Evolutionary conservation across 2,113 vertebrate species (phyloP).

Genomic region (Leucopternis melanops): DNA sequence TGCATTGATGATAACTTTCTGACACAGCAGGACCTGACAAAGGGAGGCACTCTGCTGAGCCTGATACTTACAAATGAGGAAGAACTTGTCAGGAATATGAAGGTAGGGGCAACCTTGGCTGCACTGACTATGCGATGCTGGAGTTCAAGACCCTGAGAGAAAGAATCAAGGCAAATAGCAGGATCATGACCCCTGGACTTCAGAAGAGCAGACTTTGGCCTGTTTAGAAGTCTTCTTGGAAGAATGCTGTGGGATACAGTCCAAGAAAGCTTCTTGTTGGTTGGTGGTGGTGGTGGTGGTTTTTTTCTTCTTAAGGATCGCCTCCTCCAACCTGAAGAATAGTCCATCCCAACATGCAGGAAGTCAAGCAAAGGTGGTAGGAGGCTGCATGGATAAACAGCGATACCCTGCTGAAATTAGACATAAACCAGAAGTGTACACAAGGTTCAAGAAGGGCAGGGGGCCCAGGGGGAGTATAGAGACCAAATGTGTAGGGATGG

Average conservation of each 20-base stretch:
- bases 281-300: neutral
- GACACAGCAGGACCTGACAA: neutral
- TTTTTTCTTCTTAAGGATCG: neutral
- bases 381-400: neutral
- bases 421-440: neutral
- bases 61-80: neutral
- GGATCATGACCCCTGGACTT: neutral
- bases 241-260: neutral
- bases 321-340: neutral
- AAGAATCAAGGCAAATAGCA: neutral
- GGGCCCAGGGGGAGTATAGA: neutral
- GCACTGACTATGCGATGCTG: neutral
- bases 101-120: neutral
- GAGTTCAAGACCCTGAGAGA: neutral
- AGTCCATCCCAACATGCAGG: neutral
- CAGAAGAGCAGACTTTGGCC: neutral
- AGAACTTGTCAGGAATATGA: neutral
- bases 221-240: neutral
- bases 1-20: neutral
- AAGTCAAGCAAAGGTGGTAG: neutral
- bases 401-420: neutral
- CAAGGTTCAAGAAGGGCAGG: neutral
- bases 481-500: neutral
- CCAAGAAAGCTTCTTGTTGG: neutral
- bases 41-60: neutral